Base-by-base conservation (phyloP, 2,113 vertebrate genomes). In the Alligator mississippiensis region DNA sequence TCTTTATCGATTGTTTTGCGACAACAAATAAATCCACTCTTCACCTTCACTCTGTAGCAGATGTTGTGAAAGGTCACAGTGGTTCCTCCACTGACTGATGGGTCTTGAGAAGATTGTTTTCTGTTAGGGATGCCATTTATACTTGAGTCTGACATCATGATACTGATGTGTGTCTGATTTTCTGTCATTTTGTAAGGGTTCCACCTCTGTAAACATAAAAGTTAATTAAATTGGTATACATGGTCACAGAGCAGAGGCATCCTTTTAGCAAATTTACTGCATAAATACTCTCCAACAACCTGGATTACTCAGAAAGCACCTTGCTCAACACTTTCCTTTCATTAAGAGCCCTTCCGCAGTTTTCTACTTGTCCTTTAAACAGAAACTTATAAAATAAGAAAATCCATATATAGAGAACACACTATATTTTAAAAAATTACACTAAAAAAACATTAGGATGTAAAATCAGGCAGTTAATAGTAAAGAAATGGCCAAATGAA, bases 11-110 rank as follows among this genome's bases (percentile, higher is more conserved):
- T 6, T 4, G 25, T 87, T 95, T 98, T 98, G 82, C 1, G n/a
- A 27, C 34, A 62, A 21, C 83, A 76, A 18, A 96, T 57, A 70
- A 96, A 92, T 1, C 98, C 98, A 47, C 68, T 96, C 89, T 97
- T 98, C 5, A 90, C 12, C 93, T 97, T 97, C 11, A 98, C 97
- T 2, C 2, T 92, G 84, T 98, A 98, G 96, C 61, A 95, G 93
- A 98, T 96, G 80, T 98, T 97, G 94, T 97, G 97, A 85, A 98
- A 98, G 27, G 96, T 97, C 10, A 98, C 62, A 17, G 96, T 21
- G 0, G 95, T 94, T 61, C 90, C 96, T 55, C 79, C 88, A 10
- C 4, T 58, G 63, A 61, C 27, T 2, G 60, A 38, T 7, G 7
- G 7, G 11, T 78, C 84, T n/a, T 55, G 25, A 0, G 34, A 18